A percentile compares a stretch with the other conserved stretches of the same genome.
Conservation (phyloP, 2,888 invertebrate species). For the Litoditis marina region DNA sequence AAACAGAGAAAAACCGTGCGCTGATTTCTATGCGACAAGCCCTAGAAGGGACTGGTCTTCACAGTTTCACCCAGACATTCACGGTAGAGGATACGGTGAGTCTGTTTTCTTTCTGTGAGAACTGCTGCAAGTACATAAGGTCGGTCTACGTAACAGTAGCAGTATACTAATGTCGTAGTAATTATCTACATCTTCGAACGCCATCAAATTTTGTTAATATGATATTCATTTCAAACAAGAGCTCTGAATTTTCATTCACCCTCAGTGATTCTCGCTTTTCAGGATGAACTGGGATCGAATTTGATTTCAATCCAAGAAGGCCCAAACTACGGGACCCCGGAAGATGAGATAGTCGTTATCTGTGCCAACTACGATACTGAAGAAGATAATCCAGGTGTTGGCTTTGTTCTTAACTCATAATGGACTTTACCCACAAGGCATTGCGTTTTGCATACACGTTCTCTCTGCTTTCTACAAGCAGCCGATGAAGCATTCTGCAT, state of each 20-base stretch:
- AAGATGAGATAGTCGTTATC: slow-evolving; percentile 32
- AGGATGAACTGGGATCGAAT: slow-evolving; percentile 41
- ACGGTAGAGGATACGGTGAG: slow-evolving; percentile 36
- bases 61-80: slow-evolving; percentile 37
- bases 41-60: slow-evolving; percentile 31
- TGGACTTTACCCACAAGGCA: too few relatives aligned
- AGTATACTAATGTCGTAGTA: too few relatives aligned
- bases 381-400: slow-evolving; percentile 29
- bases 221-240: background rate
- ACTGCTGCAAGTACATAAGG: too few relatives aligned
- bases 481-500: too few relatives aligned
- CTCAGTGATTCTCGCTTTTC: background rate
- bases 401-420: too few relatives aligned
- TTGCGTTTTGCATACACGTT: too few relatives aligned
- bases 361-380: slow-evolving; percentile 41
- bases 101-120: background rate
- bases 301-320: slow-evolving; percentile 39
- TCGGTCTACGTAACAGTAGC: too few relatives aligned
- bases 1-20: slow-evolving; percentile 31
- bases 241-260: too few relatives aligned
- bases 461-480: too few relatives aligned
- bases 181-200: too few relatives aligned
- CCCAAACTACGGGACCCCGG: slow-evolving; percentile 29
- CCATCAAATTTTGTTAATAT: background rate
- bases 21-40: slow-evolving; percentile 29